Conservation (phyloP, 2,797 vertebrate species). For the Heterohyrax brucei region DNA sequence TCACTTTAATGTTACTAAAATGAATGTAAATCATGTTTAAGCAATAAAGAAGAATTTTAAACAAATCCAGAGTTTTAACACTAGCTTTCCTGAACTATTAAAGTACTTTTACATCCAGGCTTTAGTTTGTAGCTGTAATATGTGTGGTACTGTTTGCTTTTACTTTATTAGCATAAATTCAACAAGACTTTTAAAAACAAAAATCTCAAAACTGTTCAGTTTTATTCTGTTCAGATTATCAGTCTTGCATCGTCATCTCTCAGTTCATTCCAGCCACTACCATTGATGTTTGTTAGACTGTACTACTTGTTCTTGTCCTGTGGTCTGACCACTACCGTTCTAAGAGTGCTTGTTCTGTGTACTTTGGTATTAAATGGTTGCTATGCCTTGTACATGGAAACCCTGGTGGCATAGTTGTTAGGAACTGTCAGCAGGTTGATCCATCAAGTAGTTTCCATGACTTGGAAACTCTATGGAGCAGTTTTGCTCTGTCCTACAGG, state of each 20-base stretch:
- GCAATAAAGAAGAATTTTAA: slow-evolving; percentile 51
- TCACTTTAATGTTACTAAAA: slow-evolving; percentile 36
- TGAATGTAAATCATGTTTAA: slow-evolving; percentile 44
- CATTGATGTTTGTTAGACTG: slow-evolving; percentile 55
- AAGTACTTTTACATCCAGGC: slow-evolving; percentile 62
- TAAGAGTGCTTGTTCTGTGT: background rate
- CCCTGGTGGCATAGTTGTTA: too few species aligned
- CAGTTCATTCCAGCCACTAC: background rate
- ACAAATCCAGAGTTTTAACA: slow-evolving; percentile 57
- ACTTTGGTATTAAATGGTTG: slow-evolving; percentile 53
- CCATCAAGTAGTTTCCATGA: too few species aligned
- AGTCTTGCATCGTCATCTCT: background rate
- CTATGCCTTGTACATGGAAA: background rate
- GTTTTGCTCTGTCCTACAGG: too few species aligned
- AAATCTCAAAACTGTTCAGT: slow-evolving; percentile 34
- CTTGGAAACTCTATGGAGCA: too few species aligned
- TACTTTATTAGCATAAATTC: slow-evolving; percentile 39
- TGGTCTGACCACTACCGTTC: slow-evolving; percentile 13
- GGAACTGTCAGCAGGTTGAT: too few species aligned
- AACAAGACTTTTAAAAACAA: background rate
- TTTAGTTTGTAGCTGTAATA: slow-evolving; percentile 23
- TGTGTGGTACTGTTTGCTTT: slow-evolving; percentile 20
- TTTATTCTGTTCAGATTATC: slow-evolving; percentile 16
- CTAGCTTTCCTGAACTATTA: slow-evolving; percentile 22
- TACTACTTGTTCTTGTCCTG: slow-evolving; percentile 3